phyloP scores from a whole-genome alignment of 2,888 invertebrate genomes.

The Muscina levida region DNA sequence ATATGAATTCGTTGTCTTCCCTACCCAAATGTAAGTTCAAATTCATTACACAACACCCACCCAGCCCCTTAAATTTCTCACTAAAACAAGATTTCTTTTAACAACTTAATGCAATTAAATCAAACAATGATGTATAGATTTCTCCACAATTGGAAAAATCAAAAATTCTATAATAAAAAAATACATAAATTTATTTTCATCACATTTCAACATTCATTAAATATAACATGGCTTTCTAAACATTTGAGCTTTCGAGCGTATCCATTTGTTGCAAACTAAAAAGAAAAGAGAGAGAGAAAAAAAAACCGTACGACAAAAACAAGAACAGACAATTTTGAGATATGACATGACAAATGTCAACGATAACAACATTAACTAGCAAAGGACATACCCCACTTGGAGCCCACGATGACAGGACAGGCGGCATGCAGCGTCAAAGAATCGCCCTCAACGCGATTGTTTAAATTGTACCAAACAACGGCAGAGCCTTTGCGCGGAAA shows the following conservation, averaged over 20 bases:
- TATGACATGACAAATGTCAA: too few relatives aligned
- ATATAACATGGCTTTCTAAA: constrained; percentile 82
- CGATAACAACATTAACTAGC: neutral
- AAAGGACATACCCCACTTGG: constrained; percentile 74
- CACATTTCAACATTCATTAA: constrained; percentile 37
- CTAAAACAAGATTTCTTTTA: too few relatives aligned
- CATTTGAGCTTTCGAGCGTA: constrained; percentile 91
- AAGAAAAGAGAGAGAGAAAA: constrained; percentile 10
- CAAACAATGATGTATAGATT: too few relatives aligned
- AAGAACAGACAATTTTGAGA: neutral
- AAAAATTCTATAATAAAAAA: too few relatives aligned
- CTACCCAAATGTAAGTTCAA: too few relatives aligned
- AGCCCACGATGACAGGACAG: constrained; percentile 76
- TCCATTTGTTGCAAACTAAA: constrained; percentile 92
- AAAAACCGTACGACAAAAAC: neutral
- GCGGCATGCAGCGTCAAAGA: constrained; percentile 73
- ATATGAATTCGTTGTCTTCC: too few relatives aligned
- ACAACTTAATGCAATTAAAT: too few relatives aligned
- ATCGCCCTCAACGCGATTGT: constrained; percentile 69
- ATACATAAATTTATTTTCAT: constrained; percentile 36
- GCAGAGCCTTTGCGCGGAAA: constrained; percentile 89
- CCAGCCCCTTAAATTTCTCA: too few relatives aligned
- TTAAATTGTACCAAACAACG: constrained; percentile 75
- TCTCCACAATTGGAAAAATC: too few relatives aligned
- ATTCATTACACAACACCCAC: too few relatives aligned